Percentiles rank a stretch among this genome's conserved stretches.
These are phyloP conservation scores for Solenopsis invicta DNA, from an alignment of 1,140 invertebrate species.

Conservation along the genomic window DNA sequence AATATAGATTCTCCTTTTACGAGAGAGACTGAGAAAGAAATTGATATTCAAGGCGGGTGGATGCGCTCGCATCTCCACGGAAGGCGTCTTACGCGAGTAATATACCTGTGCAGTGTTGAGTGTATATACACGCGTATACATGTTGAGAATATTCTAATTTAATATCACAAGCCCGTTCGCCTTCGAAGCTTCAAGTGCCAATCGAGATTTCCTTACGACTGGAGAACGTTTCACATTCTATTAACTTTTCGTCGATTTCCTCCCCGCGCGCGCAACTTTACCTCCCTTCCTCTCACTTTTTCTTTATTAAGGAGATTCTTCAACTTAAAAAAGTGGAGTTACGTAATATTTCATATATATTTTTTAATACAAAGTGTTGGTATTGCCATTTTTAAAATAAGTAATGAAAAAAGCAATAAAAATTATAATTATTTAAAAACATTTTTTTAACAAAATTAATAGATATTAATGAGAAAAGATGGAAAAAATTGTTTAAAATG, in stretches of 20 bases:
- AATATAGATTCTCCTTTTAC: conserved; percentile 55
- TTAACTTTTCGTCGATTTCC: conserved; percentile 48
- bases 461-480: no score
- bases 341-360: no score
- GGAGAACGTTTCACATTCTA: conserved; percentile 47
- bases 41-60: conserved; percentile 54
- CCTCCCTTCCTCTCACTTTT: neutral
- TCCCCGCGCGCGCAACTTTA: neutral
- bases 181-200: conserved; percentile 53
- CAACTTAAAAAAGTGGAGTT: no score
- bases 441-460: no score
- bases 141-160: conserved; percentile 60
- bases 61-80: conserved; percentile 37
- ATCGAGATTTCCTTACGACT: conserved; percentile 53
- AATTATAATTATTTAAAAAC: no score
- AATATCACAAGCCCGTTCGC: conserved; percentile 45
- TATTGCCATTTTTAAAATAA: no score
- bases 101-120: neutral
- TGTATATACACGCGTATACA: conserved; percentile 8
- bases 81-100: conserved; percentile 12
- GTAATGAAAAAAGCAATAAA: no score
- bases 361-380: no score
- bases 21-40: conserved; percentile 21
- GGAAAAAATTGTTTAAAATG: no score
- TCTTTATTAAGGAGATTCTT: conserved; percentile 1